Evolutionary conservation across 2,797 vertebrate species (phyloP).

Genomic region (Salmo trutta): DNA sequence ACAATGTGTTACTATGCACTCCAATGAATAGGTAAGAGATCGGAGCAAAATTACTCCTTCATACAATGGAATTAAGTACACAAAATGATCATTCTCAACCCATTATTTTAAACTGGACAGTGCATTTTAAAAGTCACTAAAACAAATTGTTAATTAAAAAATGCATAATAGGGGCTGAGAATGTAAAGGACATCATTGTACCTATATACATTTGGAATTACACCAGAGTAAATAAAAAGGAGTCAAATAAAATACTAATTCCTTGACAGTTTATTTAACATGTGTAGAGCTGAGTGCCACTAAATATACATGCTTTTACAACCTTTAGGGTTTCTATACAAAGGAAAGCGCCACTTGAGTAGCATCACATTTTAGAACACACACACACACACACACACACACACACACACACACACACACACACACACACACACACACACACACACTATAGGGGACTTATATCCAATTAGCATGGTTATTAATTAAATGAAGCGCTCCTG

Average conservation of each 20-base stretch:
- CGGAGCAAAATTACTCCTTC: not conserved
- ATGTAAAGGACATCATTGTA: not conserved
- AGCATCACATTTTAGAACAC: conserved; percentile 66
- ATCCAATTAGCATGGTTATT: conserved; percentile 79
- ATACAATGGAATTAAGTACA: not conserved
- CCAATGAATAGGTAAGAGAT: not conserved
- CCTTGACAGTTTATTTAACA: conserved; percentile 56
- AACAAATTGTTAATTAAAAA: not conserved
- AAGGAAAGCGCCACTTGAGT: conserved; percentile 66
- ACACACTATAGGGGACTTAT: conserved; percentile 55
- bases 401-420: conserved; percentile 15
- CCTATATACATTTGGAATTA: not conserved
- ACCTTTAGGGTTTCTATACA: conserved; percentile 67
- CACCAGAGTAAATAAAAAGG: not conserved
- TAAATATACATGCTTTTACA: conserved; percentile 59
- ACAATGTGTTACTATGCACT: too few relatives aligned
- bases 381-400: conserved; percentile 23
- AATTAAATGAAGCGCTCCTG: conserved; percentile 72
- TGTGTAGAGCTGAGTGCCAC: not conserved
- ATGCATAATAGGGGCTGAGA: conserved; percentile 1
- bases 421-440: not conserved
- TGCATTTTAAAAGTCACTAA: not conserved
- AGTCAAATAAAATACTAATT: not conserved
- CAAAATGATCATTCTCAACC: not conserved
- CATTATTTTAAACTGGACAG: not conserved